Evolutionary conservation across 2,888 invertebrate genomes (phyloP), one percentile per base, ranked within the genome.

Genomic region (Campoplex capitator): DNA sequence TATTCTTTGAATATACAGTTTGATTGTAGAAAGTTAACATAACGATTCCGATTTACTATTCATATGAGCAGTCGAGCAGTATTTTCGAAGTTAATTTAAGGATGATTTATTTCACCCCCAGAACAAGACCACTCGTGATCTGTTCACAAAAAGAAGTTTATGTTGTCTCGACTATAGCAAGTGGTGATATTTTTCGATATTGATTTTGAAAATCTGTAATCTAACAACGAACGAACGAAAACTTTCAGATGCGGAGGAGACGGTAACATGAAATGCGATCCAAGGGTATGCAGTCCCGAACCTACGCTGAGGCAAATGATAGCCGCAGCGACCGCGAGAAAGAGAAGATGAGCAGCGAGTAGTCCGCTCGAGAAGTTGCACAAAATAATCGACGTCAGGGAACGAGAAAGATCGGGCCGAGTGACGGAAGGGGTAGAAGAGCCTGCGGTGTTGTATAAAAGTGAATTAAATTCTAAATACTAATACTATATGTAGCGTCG

Each of bases 191-290:
- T 18, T 51, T 51, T 51, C 6, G 18, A 51, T 0, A 7, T 51
- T 51, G 16, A 4, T 51, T 51, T n/a, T 6, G 16, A 62, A 32
- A 13, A 62, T 16, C 3, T 7, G 7, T 7, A 13, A 23, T n/a
- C 32, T 56, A 35, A 56, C n/a, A n/a, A 38, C n/a, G 56, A 74
- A 35, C 16, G 18, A 74, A 38, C 6, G 23, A 45, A 32, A 42
- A 77, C 77, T 89, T 79, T 95, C 95, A 98, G 98, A 95, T 98
- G 98, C 95, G 98, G 98, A 93, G 97, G 97, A 89, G 97, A 98
- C 94, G 98, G 98, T 92, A 97, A 98, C 95, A 98, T 98, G 98
- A 97, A 98, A 95, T 98, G 98, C 95, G 98, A 98, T 95, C 98
- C 98, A 85, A 97, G 97, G 95, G 96, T 97, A 89, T 98, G 98